phyloP scores from a whole-genome alignment of 2,888 invertebrate genomes.

The Doris montereyensis region DNA sequence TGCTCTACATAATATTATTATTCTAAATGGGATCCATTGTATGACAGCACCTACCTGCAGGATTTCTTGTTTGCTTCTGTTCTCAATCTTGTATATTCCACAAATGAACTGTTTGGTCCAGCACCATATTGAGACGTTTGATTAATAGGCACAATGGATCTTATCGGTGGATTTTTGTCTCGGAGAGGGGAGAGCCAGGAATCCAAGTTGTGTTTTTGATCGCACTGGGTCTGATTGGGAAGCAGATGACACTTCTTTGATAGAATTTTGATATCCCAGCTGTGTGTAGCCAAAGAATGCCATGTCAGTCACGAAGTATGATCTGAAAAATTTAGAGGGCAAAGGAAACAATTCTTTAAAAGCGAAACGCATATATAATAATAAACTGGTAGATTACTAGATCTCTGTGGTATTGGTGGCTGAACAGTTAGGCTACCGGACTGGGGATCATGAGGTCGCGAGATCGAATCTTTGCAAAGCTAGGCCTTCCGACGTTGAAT shows the following conservation, averaged over 20 bases:
- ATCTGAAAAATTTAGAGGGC: no score
- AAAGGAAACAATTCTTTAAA: no score
- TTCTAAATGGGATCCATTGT: no score
- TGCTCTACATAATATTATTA: no score
- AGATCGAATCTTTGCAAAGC: no score
- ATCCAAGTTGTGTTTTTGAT: slow-evolving; percentile 59
- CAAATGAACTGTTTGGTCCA: slow-evolving; percentile 30
- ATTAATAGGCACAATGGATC: slow-evolving; percentile 64
- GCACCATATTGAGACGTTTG: slow-evolving; percentile 37
- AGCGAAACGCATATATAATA: no score
- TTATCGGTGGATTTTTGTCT: slow-evolving; percentile 54
- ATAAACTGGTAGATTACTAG: no score
- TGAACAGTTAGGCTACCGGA: no score
- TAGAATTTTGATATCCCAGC: slow-evolving; percentile 69
- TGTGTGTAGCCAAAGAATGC: slow-evolving; percentile 70
- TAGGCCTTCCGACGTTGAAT: no score
- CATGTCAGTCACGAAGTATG: no score
- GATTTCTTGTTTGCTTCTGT: slow-evolving; percentile 64
- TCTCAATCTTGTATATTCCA: slow-evolving; percentile 64
- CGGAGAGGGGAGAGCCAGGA: slow-evolving; percentile 64
- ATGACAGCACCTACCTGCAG: background rate
- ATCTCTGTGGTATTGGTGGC: no score
- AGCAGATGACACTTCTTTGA: slow-evolving; percentile 63
- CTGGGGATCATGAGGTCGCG: no score
- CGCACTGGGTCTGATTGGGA: slow-evolving; percentile 56